Conservation (phyloP, 2,113 vertebrate genomes). For the Fregetta grallaria region DNA sequence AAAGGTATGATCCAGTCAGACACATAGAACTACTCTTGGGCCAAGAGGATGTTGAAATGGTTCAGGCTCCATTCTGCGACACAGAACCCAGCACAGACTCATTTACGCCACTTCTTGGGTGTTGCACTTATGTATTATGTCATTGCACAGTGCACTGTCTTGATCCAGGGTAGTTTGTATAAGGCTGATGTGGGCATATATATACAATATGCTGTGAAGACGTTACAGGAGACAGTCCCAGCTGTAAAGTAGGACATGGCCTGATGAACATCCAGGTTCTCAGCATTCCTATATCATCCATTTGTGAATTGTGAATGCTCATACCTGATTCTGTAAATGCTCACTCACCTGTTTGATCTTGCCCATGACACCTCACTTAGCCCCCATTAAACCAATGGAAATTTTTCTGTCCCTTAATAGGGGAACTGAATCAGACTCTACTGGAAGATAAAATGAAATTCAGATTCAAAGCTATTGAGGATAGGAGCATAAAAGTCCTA, state of each 20-base stretch:
- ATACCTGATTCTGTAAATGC: neutral
- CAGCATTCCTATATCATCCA: neutral
- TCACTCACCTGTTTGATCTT: neutral
- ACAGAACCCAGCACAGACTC: neutral
- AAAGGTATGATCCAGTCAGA: neutral
- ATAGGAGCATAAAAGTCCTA: neutral
- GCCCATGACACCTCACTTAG: neutral
- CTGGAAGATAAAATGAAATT: neutral
- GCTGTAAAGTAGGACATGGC: neutral
- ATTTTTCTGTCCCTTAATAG: neutral
- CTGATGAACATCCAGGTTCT: neutral
- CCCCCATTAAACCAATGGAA: neutral
- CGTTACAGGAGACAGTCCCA: neutral
- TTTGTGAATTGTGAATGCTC: neutral
- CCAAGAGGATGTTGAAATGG: neutral
- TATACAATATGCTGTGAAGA: fast-evolving
- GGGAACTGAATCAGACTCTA: neutral
- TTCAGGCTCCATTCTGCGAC: neutral
- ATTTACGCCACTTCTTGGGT: neutral
- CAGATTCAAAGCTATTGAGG: neutral
- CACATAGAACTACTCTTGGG: neutral
- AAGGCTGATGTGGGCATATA: neutral
- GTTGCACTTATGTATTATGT: neutral
- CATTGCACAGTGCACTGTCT: neutral
- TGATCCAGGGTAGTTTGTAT: neutral